Base-by-base conservation (phyloP, 2,888 invertebrate species). In the Pachydiplax longipennis region DNA sequence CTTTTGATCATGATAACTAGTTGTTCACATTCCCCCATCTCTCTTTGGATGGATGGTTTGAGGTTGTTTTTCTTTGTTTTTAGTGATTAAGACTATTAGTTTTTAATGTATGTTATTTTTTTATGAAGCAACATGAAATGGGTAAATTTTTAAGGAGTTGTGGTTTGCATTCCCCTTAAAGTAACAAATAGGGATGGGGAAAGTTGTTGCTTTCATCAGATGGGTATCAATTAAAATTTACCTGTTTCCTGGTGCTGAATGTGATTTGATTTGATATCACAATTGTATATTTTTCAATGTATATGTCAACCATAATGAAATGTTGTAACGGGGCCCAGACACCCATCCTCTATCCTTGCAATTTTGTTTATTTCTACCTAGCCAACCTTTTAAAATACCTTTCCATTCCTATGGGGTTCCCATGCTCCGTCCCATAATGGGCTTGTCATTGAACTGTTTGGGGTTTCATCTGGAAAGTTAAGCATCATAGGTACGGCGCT, bases 11-110 rank as follows among this genome's bases (percentile, higher is more conserved):
- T 53, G 53, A 53, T 53, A 53, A 53, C 44, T 53, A 61, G 61
- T 25, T 61, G 22, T 65, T 58, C 37, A 87, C 87, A 87, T 87
- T 87, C 87, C 87, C 87, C 87, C 35, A 87, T 87, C 61, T 87
- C 61, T 87, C 87, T 61, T 61, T 87, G 87, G 61, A 37, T 87
- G 37, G 61, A 61, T 61, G 58, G 31, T 65, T 87, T 87, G 35
- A n/a, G 37, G 87, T 87, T 58, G 37, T 58, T 83, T 87, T 87
- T 87, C 35, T 87, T 48, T 31, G 53, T 53, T 53, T 73, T 73
- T 73, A 73, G 73, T 31, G 31, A 73, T 73, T n/a, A 73, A 73
- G 73, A 73, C 73, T 25, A 25, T 73, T 73, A 31, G 25, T 73
- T 73, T 73, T 73, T 31, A 73, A 25, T 31, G 31, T 73, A 53